Percentiles rank a stretch among this genome's conserved stretches.
phyloP scores from a whole-genome alignment of 2,797 vertebrate genomes.

The Phrynocephalus vlangalii region DNA sequence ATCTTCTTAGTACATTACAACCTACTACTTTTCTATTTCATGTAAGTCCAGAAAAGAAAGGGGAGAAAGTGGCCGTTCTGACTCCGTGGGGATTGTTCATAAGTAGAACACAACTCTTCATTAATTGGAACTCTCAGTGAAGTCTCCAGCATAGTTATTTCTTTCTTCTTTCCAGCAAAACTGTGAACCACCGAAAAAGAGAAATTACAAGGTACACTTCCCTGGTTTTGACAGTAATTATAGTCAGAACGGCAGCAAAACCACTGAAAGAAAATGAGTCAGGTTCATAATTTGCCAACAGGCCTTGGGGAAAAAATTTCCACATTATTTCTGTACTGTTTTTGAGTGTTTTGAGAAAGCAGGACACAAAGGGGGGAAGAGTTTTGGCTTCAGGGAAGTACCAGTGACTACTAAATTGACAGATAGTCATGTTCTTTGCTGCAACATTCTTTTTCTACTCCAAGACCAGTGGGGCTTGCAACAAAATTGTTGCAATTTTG shows the following conservation, averaged over 20 bases:
- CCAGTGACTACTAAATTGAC: background rate
- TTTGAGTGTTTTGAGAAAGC: constrained; percentile 1
- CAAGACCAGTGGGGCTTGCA: background rate
- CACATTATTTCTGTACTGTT: constrained; percentile 18
- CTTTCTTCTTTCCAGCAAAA: constrained; percentile 23
- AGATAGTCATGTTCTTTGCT: background rate
- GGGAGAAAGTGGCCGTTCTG: background rate
- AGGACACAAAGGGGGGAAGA: background rate
- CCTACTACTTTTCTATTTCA: constrained; percentile 1
- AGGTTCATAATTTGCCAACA: constrained; percentile 38
- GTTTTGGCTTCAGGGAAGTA: background rate
- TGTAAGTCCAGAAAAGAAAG: background rate
- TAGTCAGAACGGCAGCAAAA: constrained; percentile 40
- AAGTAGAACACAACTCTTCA: constrained; percentile 14
- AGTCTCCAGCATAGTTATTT: constrained; percentile 13
- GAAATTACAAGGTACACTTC: constrained; percentile 39
- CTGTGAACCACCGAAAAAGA: constrained; percentile 25
- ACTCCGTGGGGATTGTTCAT: background rate
- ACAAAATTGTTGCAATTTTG: background rate
- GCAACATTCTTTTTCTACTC: background rate
- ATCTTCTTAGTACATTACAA: background rate
- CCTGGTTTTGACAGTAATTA: constrained; percentile 38
- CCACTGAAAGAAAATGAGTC: constrained; percentile 43
- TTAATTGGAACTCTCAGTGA: constrained; percentile 21
- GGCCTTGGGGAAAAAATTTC: constrained; percentile 26